Evolutionary conservation across 1,140 invertebrate species (phyloP), one percentile per base, ranked within the genome.

Genomic region (Pseudomyrmex concolor): DNA sequence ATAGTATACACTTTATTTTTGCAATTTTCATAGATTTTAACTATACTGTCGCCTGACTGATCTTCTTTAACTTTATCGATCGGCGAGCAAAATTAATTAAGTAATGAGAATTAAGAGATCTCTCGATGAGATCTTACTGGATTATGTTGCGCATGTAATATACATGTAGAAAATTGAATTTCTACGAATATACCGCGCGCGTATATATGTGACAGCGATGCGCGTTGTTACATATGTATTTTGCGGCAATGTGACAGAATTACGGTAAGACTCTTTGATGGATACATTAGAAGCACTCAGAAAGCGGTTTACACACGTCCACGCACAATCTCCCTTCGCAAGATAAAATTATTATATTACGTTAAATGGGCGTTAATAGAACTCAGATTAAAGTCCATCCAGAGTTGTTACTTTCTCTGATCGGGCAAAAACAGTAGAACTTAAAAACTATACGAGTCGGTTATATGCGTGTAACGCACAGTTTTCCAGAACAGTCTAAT

Each of bases 31-130:
- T 78, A 19, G 51, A 70, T 78, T 68, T 78, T 64, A 0, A 34
- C 34, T 34, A 34, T 48, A 17, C 54, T 51, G 76, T 50, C 22
- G 76, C 25, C 70, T 22, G 54, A 66, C 15, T 80, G 57, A 70
- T 71, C 76, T 80, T 60, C 66, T 80, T 80, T 80, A 80, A 80
- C 76, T 80, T 80, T 80, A 80, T 80, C 66, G 76, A 80, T 80
- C 48, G 50, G 76, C 43, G 19, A 71, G 22, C 43, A 45, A 80
- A 80, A 80, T 80, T 43, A 66, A 66, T 71, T 80, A 71, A 71
- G 76, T 66, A 71, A 80, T 80, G 64, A 34, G 5, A 59, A 80
- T 80, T 80, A 80, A 71, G 76, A 70, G 76, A 71, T 71, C 55
- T 71, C 66, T 34, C 5, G 34, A 34, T 34, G 43, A 71, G 43